These are phyloP conservation scores for Athalia cordata DNA, from an alignment of 2,888 invertebrate genomes.

Conservation along the genomic window DNA sequence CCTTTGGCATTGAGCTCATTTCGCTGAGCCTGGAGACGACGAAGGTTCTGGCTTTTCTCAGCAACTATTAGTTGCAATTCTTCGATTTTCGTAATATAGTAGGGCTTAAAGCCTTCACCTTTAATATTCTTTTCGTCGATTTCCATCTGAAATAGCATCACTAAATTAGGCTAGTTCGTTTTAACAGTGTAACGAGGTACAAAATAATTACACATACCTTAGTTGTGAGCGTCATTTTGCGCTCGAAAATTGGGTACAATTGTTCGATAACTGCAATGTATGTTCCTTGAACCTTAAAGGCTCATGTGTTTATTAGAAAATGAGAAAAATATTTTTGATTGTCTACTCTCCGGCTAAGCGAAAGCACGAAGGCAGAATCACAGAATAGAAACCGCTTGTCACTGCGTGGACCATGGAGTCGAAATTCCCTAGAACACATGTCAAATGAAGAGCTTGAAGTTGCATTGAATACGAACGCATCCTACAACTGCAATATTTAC, in stretches of 20 bases:
- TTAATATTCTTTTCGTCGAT: slow-evolving; percentile 80
- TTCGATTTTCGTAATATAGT: slow-evolving; percentile 98
- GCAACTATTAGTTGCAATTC: slow-evolving; percentile 96
- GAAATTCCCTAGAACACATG: neutral
- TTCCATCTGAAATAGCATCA: slow-evolving; percentile 78
- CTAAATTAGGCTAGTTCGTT: neutral
- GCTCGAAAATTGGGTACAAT: slow-evolving; percentile 12
- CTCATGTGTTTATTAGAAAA: slow-evolving; percentile 1
- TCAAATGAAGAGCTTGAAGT: too few species aligned
- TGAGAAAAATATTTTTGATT: neutral
- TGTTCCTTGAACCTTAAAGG: neutral
- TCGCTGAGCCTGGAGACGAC: slow-evolving; percentile 97
- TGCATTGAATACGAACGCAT: too few species aligned
- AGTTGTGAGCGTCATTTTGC: slow-evolving; percentile 68
- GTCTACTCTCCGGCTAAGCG: neutral
- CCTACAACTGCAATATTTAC: too few species aligned
- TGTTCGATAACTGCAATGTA: neutral
- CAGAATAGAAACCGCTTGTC: slow-evolving; percentile 32
- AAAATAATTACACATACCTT: slow-evolving; percentile 59
- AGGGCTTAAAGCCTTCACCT: slow-evolving; percentile 94
- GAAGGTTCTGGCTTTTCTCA: slow-evolving; percentile 97
- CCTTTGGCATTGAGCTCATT: slow-evolving; percentile 99
- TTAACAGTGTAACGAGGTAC: neutral
- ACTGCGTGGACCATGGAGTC: neutral
- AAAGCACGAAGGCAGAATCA: neutral